Evolutionary conservation across 2,113 vertebrate species (phyloP).

Genomic region (Nesogale talazaci): DNA sequence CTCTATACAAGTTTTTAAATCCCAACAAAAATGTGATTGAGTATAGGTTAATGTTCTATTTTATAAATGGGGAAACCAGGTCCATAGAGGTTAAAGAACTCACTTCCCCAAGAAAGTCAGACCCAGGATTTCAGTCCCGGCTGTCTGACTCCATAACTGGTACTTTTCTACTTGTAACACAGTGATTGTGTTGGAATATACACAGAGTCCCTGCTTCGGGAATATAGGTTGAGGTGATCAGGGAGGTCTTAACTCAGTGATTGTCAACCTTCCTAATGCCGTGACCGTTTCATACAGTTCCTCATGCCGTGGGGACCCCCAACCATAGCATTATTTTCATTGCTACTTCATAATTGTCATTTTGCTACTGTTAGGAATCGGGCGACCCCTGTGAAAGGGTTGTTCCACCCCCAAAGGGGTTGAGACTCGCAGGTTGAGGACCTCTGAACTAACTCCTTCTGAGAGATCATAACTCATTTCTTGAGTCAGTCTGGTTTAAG

Average conservation of each 20-base stretch:
- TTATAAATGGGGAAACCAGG: background rate
- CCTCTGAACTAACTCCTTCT: background rate
- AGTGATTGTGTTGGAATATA: background rate
- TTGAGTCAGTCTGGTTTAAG: slow-evolving; percentile 3
- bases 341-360: too few species aligned
- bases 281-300: too few species aligned
- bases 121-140: background rate
- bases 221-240: accelerated
- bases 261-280: too few species aligned
- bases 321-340: too few species aligned
- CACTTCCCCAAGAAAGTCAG: background rate
- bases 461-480: background rate
- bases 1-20: background rate
- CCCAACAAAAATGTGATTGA: background rate
- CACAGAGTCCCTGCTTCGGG: background rate
- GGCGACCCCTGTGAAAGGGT: too few species aligned
- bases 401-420: too few species aligned
- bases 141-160: background rate
- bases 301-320: too few species aligned
- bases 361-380: too few species aligned
- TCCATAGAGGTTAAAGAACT: background rate
- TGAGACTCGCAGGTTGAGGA: too few species aligned
- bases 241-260: too few species aligned
- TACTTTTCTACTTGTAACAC: background rate
- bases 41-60: background rate